These are phyloP conservation scores for Eurytoma adleriae DNA, from an alignment of 2,888 invertebrate genomes.

Conservation along the genomic window DNA sequence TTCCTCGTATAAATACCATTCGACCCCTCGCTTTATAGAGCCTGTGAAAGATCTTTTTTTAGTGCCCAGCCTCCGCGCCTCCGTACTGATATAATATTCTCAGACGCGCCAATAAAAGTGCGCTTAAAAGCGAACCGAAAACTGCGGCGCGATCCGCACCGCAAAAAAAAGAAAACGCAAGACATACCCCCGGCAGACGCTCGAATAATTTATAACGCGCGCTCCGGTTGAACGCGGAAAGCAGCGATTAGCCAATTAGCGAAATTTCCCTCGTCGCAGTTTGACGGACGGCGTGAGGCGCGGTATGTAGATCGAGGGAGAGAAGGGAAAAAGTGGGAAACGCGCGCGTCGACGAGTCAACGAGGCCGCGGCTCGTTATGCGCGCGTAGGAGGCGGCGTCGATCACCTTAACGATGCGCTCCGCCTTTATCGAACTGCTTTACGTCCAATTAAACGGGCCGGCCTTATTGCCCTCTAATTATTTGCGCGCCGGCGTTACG, in stretches of 20 bases:
- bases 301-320: constrained; percentile 22
- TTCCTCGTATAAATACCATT: constrained; percentile 15
- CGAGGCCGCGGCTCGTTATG: constrained; percentile 1
- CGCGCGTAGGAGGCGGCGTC: constrained; percentile 11
- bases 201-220: neutral
- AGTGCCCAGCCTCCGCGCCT: neutral
- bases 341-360: neutral
- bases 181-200: no score
- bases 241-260: neutral
- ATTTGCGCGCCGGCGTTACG: constrained; percentile 43
- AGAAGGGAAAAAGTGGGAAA: neutral
- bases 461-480: constrained; percentile 42
- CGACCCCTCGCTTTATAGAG: constrained; percentile 27
- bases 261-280: neutral
- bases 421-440: constrained; percentile 46
- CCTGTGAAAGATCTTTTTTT: constrained; percentile 31
- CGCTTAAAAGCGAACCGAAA: neutral
- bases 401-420: constrained; percentile 48
- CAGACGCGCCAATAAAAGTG: neutral
- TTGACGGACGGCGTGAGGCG: neutral
- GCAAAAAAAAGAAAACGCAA: neutral
- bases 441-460: constrained; percentile 39
- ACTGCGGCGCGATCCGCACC: neutral
- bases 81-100: constrained; percentile 1
- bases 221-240: neutral